phyloP scores from a whole-genome alignment of 2,113 vertebrate genomes.

The Anseranas semipalmata region DNA sequence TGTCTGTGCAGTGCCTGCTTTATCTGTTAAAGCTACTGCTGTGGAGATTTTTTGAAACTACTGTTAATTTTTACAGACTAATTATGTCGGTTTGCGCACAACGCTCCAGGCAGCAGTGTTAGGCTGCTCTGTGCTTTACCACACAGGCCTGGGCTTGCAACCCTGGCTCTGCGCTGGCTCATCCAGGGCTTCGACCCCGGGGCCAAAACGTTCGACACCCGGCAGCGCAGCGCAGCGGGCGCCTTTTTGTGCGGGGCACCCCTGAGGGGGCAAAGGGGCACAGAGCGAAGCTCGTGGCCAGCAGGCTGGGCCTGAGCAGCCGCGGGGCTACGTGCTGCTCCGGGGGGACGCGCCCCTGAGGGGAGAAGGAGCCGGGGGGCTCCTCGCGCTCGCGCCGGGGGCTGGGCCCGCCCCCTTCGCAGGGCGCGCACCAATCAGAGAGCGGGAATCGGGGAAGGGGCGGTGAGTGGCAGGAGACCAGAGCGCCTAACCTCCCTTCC shows the following conservation, averaged over 20 bases:
- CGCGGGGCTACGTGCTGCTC: accelerated
- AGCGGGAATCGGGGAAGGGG: too few species aligned
- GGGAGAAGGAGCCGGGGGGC: not conserved
- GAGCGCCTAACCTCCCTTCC: not conserved
- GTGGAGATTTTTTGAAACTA: too few species aligned
- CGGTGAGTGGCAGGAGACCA: not conserved
- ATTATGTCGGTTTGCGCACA: too few species aligned
- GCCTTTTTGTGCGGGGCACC: too few species aligned
- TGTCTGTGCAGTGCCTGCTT: not conserved
- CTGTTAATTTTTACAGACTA: not conserved
- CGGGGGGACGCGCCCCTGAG: too few species aligned
- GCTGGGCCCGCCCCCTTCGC: accelerated
- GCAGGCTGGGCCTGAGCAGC: accelerated
- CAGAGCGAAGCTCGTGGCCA: accelerated
- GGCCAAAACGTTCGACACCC: accelerated
- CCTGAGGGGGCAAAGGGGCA: too few species aligned
- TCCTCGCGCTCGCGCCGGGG: not conserved
- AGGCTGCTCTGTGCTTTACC: not conserved
- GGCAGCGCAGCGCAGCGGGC: too few species aligned
- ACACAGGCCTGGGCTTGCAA: not conserved
- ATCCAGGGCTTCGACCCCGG: too few species aligned
- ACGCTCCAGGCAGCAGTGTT: too few species aligned
- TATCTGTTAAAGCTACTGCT: not conserved
- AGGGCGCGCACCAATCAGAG: not conserved
- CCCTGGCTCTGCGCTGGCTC: not conserved